Evolutionary conservation across 2,888 invertebrate species (phyloP).

Genomic region (Bibio marci): DNA sequence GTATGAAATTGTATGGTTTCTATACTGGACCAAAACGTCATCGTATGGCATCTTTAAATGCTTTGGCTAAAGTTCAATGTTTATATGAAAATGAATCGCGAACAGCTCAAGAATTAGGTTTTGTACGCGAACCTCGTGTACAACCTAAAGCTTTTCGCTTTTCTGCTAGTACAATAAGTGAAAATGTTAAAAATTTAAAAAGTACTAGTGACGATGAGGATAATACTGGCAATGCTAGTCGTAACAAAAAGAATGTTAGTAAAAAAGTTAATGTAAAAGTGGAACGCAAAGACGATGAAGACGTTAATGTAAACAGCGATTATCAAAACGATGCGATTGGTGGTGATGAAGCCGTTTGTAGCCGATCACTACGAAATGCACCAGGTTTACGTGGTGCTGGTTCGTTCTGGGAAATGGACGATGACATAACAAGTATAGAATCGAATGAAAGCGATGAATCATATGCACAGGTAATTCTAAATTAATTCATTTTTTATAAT

Average conservation of each 20-base stretch:
- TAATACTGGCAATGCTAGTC: conserved; percentile 10
- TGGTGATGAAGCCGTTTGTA: conserved; percentile 19
- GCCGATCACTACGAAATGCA: conserved; percentile 47
- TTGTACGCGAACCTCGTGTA: conserved; percentile 33
- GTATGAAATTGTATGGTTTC: conserved; percentile 7
- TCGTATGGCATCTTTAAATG: conserved; percentile 77
- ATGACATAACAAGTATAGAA: conserved; percentile 15
- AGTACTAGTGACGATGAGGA: conserved; percentile 4
- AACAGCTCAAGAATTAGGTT: conserved; percentile 45
- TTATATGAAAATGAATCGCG: conserved; percentile 77
- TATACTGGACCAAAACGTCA: conserved; percentile 55
- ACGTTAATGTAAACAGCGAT: conserved; percentile 11
- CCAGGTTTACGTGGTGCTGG: conserved; percentile 61
- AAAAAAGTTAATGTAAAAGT: too few relatives aligned
- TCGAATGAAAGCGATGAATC: conserved; percentile 10
- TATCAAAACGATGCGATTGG: conserved; percentile 9
- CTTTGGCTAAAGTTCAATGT: conserved; percentile 78
- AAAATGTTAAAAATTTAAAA: conserved; percentile 1
- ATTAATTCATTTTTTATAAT: neutral
- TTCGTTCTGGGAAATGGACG: conserved; percentile 72
- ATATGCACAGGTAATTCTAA: conserved; percentile 9
- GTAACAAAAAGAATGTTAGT: conserved; percentile 3
- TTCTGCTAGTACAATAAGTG: too few relatives aligned
- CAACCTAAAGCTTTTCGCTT: conserved; percentile 14
- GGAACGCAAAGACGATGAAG: conserved; percentile 8